Conservation (phyloP, 2,888 invertebrate species). For the Lypha dubia region DNA sequence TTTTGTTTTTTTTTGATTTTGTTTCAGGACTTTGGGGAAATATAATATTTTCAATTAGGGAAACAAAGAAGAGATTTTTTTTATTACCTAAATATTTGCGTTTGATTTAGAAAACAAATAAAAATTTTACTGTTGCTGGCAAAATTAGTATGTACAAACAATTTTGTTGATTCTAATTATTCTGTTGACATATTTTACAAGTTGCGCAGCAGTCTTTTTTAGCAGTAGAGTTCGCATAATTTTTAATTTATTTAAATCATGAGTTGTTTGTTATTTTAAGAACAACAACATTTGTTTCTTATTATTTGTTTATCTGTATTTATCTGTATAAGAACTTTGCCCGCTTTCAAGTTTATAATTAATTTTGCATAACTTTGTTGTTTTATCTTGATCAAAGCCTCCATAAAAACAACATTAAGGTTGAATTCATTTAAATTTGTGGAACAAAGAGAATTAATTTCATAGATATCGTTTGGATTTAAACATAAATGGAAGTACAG, state of each 20-base stretch:
- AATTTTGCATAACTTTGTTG: background rate
- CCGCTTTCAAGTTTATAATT: background rate
- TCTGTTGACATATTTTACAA: background rate
- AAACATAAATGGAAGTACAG: too few species aligned
- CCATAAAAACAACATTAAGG: background rate
- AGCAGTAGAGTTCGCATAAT: background rate
- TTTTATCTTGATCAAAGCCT: background rate
- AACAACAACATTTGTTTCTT: background rate
- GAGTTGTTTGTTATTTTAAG: background rate
- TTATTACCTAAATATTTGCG: constrained; percentile 20
- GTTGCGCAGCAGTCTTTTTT: background rate
- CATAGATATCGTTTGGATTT: too few species aligned
- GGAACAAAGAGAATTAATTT: background rate
- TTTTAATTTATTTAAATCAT: background rate
- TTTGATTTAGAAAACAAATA: constrained; percentile 13
- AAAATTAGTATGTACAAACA: constrained; percentile 3
- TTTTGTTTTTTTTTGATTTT: constrained; percentile 28
- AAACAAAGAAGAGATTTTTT: background rate
- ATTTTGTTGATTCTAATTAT: background rate
- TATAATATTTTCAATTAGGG: background rate
- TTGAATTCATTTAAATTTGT: background rate
- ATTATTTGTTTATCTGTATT: background rate
- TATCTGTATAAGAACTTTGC: background rate
- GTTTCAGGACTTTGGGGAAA: background rate
- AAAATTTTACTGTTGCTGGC: constrained; percentile 7